Base-by-base conservation (phyloP, 2,113 vertebrate species). In the Syrrhaptes paradoxus region DNA sequence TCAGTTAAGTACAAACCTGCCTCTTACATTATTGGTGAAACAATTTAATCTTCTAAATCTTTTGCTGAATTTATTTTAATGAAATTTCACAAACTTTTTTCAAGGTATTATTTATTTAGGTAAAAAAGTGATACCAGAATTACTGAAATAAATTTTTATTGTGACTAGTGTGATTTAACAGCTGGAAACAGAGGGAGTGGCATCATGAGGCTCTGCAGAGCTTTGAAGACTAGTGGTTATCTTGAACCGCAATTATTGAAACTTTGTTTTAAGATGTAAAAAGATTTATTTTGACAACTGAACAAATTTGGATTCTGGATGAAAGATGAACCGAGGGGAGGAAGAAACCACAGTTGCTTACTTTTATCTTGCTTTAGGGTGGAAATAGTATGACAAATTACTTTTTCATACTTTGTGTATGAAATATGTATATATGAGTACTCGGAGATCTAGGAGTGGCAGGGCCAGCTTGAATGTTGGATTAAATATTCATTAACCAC, bases 391-490 rank as follows among this genome's bases (percentile, higher is more conserved):
- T 58, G 63, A 38, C 49, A 83, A 22, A 6, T 62, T 85, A 63
- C 43, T 94, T 86, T 8, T 26, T 92, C 22, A 34, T 96, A 66
- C 31, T 66, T 81, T 31, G 25, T 76, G 24, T 84, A 38, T 88
- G 29, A 87, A 87, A 54, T 79, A 29, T 0, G 0, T 70, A 1
- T 66, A 10, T 45, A 1, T 25, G 43, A 59, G 21, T 92, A 26
- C 8, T 49, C 4, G 12, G 57, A 95, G 59, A 93, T 45, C 62
- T 68, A n/a, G 18, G 45, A 58, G 18, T 85, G 92, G 36, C 63
- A 95, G 80, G 26, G 26, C 45, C 34, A 89, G 29, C 36, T 84
- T 84, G 55, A 85, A 92, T 58, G 77, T 93, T 24, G 32, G 57
- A 77, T 65, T 52, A 78, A 83, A 66, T 85, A 58, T 58, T 24